Evolutionary conservation across 2,888 invertebrate genomes (phyloP).

Genomic region (Patella ulyssiponensis): DNA sequence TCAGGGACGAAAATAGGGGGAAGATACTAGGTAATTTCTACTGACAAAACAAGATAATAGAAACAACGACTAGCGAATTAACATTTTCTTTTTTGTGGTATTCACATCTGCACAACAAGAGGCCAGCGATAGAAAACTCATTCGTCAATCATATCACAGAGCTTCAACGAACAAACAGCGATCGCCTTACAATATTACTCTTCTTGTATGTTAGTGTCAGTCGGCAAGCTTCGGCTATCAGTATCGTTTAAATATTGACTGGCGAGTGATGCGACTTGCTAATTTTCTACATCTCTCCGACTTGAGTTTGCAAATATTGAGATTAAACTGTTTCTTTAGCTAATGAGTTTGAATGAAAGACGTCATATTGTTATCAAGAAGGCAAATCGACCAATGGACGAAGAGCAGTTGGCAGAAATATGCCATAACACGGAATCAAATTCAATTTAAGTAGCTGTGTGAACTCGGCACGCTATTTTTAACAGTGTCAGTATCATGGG

Average conservation of each 20-base stretch:
- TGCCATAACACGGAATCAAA: conserved; percentile 9
- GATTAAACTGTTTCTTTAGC: conserved; percentile 9
- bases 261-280: conserved; percentile 1
- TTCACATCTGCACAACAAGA: conserved; percentile 13
- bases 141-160: not conserved
- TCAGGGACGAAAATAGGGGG: not conserved
- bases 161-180: no score
- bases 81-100: conserved; percentile 4
- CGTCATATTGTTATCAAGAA: conserved; percentile 5
- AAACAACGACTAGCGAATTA: not conserved
- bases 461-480: conserved; percentile 1
- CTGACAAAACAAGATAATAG: not conserved
- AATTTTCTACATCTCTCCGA: not conserved
- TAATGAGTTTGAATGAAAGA: conserved; percentile 9
- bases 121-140: not conserved
- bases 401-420: conserved; percentile 7
- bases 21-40: not conserved
- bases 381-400: conserved; percentile 4
- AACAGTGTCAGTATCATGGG: not conserved
- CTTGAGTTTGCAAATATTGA: not conserved
- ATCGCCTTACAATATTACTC: no score
- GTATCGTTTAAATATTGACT: not conserved
- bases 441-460: conserved; percentile 11
- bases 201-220: no score
- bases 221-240: no score